Base-by-base conservation (phyloP, 2,113 vertebrate genomes). In the Sorex fumeus region DNA sequence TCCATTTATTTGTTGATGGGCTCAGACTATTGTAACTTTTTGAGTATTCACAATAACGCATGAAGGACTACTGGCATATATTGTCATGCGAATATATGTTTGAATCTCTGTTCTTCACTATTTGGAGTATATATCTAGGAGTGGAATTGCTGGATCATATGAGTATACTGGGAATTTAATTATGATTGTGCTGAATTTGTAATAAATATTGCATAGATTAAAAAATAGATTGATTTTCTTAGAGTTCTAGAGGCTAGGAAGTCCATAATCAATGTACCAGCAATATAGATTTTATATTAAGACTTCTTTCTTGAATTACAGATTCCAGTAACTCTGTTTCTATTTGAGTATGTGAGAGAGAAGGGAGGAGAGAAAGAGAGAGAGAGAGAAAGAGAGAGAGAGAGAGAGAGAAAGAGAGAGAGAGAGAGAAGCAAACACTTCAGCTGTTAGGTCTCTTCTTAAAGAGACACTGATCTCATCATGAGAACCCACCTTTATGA, bases 151-250 rank as follows among this genome's bases (percentile, higher is more conserved):
- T 60, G 57, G 57, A 4, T n/a, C 19, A 53, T 81, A 11, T 64
- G 9, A 19, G 13, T 11, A 28, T 87, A 4, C 28, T 83, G 47
- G 8, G 4, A 67, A 77, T 57, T 74, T 72, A 50, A 40, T 25
- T 50, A 30, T 3, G 62, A 78, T 77, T 69, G 27, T 84, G 27
- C 16, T 93, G 74, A 74, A 62, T 87, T 75, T 84, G 10, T 70
- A 50, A 11, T 34, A 30, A 30, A 84, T 12, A 87, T 16, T 47
- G 32, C 15, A 9, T 78, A 23, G 13, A 23, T 87, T 75, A 32
- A 80, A 53, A 40, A 69, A 64, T 60, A 53, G 60, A 66, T 83
- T 57, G 62, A 30, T 94, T 89, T 89, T 87, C 32, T 76, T 43
- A 50, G 0, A 60, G 5, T 87, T 91, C 13, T 10, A 3, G 11